Evolutionary conservation across 2,888 invertebrate genomes (phyloP).

Genomic region (Drosophila histrio): DNA sequence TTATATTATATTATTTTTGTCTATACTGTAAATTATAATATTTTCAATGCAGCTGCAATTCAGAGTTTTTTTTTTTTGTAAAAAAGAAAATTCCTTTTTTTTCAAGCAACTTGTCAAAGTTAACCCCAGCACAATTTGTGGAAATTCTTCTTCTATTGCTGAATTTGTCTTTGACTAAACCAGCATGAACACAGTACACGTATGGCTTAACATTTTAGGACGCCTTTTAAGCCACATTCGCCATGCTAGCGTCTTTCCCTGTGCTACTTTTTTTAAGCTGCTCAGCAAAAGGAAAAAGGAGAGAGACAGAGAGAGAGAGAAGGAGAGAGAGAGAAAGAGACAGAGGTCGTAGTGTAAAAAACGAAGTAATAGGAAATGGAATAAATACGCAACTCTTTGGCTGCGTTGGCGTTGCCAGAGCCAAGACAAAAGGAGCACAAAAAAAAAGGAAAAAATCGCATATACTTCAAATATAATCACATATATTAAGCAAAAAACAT

Average conservation of each 20-base stretch:
- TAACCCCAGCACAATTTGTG: constrained; percentile 6
- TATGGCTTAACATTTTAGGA: constrained; percentile 71
- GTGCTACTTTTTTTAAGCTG: constrained; percentile 33
- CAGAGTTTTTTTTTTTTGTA: background rate
- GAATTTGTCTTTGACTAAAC: constrained; percentile 74
- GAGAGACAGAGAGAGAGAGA: constrained; percentile 3
- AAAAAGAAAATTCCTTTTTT: background rate
- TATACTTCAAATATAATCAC: constrained; percentile 57
- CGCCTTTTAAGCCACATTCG: constrained; percentile 58
- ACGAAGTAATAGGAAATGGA: constrained; percentile 25
- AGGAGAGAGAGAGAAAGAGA: background rate
- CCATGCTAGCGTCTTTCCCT: constrained; percentile 14
- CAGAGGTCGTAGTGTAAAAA: background rate
- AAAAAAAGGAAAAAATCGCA: constrained; percentile 21
- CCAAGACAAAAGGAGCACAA: constrained; percentile 45
- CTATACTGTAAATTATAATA: background rate
- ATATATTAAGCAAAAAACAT: constrained; percentile 36
- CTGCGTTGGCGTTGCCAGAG: constrained; percentile 7
- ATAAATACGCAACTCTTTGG: constrained; percentile 36
- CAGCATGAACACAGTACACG: constrained; percentile 70
- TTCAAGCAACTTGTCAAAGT: background rate
- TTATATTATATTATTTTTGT: no score
- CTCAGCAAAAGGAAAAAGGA: constrained; percentile 4
- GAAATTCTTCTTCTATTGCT: constrained; percentile 6
- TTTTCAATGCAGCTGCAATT: background rate